Percentiles rank a stretch among this genome's conserved stretches.
Evolutionary conservation across 2,797 vertebrate species (phyloP).

Genomic region (Acipenser transmontanus): DNA sequence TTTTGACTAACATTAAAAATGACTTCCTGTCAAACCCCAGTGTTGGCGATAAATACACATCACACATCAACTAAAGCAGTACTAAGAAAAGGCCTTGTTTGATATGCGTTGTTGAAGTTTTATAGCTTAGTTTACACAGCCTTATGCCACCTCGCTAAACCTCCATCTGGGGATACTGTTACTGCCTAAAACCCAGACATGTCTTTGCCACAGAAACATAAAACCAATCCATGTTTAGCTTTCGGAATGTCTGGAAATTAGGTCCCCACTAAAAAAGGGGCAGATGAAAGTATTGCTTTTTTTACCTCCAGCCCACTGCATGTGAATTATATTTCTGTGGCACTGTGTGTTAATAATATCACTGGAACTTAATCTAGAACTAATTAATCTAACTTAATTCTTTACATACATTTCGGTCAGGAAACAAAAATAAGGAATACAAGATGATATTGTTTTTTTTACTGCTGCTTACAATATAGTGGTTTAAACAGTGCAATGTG

Average conservation of each 20-base stretch:
- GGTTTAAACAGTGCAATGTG: no score
- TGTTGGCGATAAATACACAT: no score
- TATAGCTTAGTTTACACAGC: constrained; percentile 21
- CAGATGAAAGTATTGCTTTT: constrained; percentile 20
- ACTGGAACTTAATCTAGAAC: no score
- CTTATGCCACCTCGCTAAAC: not conserved
- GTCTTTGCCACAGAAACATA: constrained; percentile 29
- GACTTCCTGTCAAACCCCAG: no score
- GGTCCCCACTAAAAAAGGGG: constrained; percentile 26
- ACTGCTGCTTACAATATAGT: no score
- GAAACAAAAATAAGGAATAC: no score
- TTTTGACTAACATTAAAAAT: no score
- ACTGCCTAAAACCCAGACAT: constrained; percentile 23
- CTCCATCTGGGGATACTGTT: constrained; percentile 29
- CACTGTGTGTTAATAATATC: not conserved
- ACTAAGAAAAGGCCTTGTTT: constrained; percentile 27
- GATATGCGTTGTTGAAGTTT: constrained; percentile 30
- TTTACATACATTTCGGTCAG: no score
- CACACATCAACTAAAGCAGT: not conserved
- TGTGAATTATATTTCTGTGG: constrained; percentile 28
- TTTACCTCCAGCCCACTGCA: constrained; percentile 23
- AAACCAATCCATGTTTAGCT: constrained; percentile 24
- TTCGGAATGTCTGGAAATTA: constrained; percentile 27
- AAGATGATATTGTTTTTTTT: no score
- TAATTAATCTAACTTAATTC: no score